Conservation (phyloP, 2,113 vertebrate genomes). For the Rostratula benghalensis region DNA sequence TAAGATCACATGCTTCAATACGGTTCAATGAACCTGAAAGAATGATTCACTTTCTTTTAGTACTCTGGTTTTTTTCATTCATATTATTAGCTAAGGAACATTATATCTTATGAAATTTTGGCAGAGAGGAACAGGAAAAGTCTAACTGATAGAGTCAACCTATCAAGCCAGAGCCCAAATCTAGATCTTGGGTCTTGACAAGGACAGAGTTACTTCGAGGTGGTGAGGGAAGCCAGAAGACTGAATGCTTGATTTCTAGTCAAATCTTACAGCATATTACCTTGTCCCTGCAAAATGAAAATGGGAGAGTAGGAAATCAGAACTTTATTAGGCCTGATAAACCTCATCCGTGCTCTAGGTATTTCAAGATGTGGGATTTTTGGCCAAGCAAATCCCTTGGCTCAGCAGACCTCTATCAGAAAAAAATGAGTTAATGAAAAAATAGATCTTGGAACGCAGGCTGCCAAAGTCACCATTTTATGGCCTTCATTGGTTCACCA, state of each 20-base stretch:
- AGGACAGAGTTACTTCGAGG: background rate
- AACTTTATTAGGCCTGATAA: background rate
- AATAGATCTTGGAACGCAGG: background rate
- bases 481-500: background rate
- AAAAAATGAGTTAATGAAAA: background rate
- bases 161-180: background rate
- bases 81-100: background rate
- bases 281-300: background rate
- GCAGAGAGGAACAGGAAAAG: accelerated
- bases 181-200: background rate
- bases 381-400: background rate
- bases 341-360: accelerated
- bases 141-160: background rate
- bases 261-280: background rate
- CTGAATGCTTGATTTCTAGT: background rate
- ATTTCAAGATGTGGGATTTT: background rate
- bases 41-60: background rate
- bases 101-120: background rate
- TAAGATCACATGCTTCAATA: background rate
- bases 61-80: background rate
- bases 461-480: background rate
- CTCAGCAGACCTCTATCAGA: background rate
- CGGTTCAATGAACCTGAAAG: background rate
- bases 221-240: background rate
- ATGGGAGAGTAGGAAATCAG: background rate